Evolutionary conservation across 2,888 invertebrate genomes (phyloP).

Genomic region (Amphimallon solstitiale): DNA sequence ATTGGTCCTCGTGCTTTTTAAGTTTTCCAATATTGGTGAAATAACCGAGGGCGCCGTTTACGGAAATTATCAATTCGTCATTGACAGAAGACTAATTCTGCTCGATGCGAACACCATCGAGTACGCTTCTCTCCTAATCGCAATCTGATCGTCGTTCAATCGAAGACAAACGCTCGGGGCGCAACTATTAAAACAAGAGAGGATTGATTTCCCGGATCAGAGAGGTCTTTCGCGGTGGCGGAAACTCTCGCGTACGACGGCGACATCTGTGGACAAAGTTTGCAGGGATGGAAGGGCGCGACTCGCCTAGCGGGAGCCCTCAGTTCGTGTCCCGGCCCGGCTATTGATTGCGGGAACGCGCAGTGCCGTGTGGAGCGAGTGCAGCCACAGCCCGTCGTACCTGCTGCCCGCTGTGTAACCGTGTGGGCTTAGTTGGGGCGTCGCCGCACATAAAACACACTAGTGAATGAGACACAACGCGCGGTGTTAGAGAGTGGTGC

Average conservation of each 20-base stretch:
- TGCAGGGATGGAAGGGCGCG: constrained; percentile 45
- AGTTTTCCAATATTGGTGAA: too few species aligned
- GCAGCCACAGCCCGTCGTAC: constrained; percentile 53
- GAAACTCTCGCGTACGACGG: constrained; percentile 28
- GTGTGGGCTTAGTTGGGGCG: constrained; percentile 53
- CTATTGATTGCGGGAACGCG: constrained; percentile 53
- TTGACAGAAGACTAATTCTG: not conserved
- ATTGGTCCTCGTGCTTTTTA: too few species aligned
- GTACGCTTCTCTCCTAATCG: not conserved
- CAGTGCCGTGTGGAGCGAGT: constrained; percentile 50
- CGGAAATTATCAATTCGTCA: not conserved
- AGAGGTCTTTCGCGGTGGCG: constrained; percentile 29
- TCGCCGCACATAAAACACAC: constrained; percentile 50
- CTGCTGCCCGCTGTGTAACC: constrained; percentile 45
- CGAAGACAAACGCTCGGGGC: constrained; percentile 12
- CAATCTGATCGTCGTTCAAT: constrained; percentile 12
- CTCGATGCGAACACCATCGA: not conserved
- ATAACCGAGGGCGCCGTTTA: not conserved
- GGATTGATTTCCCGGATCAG: constrained; percentile 31
- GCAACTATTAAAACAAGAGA: constrained; percentile 18
- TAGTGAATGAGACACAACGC: constrained; percentile 43
- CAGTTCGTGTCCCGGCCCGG: constrained; percentile 50
- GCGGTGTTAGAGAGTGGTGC: constrained; percentile 49
- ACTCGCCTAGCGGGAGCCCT: constrained; percentile 48
- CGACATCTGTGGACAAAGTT: constrained; percentile 42